phyloP scores from a whole-genome alignment of 2,888 invertebrate species.

The Prosapia bicincta region DNA sequence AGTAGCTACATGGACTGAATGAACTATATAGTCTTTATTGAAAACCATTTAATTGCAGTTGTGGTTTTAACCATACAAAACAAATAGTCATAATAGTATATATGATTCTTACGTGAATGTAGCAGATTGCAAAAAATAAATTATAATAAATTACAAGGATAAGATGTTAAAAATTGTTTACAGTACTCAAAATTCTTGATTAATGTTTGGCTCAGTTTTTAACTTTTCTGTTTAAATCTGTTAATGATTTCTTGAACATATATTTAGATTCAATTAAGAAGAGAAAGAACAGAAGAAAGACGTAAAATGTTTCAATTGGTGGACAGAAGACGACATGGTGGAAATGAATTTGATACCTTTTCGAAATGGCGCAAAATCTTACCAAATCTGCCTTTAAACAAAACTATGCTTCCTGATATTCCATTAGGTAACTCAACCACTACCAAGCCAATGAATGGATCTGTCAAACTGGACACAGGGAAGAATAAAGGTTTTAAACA shows the following conservation, averaged over 20 bases:
- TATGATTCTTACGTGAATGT: neutral
- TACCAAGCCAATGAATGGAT: slow-evolving; percentile 16
- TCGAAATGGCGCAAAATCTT: slow-evolving; percentile 67
- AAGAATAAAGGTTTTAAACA: no score
- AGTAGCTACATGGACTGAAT: no score
- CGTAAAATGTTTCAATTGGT: slow-evolving; percentile 90
- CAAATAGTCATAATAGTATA: no score
- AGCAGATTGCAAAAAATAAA: neutral
- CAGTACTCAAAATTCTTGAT: no score
- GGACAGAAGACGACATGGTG: slow-evolving; percentile 53
- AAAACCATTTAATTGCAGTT: no score
- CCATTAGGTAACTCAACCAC: slow-evolving; percentile 17
- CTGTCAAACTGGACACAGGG: slow-evolving; percentile 14
- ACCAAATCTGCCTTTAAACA: slow-evolving; percentile 51
- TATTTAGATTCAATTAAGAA: slow-evolving; percentile 68
- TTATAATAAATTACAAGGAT: neutral
- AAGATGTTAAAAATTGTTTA: no score
- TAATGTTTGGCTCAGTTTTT: no score
- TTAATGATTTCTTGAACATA: neutral
- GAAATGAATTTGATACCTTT: slow-evolving; percentile 47
- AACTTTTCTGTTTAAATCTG: neutral
- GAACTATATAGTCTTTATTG: no score
- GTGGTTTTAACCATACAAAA: no score
- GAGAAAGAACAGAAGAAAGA: slow-evolving; percentile 90
- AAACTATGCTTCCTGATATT: slow-evolving; percentile 20